These are phyloP conservation scores for Hypselothyrea guttata DNA, from an alignment of 2,888 invertebrate genomes.

Conservation along the genomic window DNA sequence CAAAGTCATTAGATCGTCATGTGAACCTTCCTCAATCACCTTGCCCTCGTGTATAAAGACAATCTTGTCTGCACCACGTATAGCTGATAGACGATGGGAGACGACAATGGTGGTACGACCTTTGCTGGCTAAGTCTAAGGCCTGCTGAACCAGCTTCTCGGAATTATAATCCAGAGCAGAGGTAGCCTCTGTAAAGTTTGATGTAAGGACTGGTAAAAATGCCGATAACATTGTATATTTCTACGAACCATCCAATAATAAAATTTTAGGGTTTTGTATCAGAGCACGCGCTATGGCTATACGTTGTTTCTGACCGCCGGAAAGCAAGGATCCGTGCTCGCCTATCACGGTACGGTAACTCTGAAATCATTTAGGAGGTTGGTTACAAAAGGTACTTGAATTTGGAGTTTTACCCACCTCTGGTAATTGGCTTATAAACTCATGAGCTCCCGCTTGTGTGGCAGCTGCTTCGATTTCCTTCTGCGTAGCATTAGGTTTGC, in stretches of 20 bases:
- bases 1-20: conserved; percentile 86
- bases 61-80: conserved; percentile 88
- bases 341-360: conserved; percentile 91
- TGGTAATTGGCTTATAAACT: conserved; percentile 88
- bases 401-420: conserved; percentile 86
- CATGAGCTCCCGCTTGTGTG: conserved; percentile 89
- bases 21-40: conserved; percentile 89
- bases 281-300: conserved; percentile 93
- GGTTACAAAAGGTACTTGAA: too few relatives aligned
- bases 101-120: conserved; percentile 90
- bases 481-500: conserved; percentile 86
- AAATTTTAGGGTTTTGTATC: conserved; percentile 89
- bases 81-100: conserved; percentile 88
- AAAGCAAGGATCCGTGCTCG: conserved; percentile 90
- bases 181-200: conserved; percentile 85
- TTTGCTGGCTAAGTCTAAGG: conserved; percentile 89
- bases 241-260: conserved; percentile 86
- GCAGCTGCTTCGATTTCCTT: conserved; percentile 88
- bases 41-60: conserved; percentile 88
- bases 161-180: conserved; percentile 92
- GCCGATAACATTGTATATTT: neutral
- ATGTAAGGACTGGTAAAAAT: neutral
- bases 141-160: conserved; percentile 91
- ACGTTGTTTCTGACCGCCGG: conserved; percentile 93
- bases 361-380: too few relatives aligned